phyloP scores from a whole-genome alignment of 2,888 invertebrate genomes.

The Chouioia cunea region DNA sequence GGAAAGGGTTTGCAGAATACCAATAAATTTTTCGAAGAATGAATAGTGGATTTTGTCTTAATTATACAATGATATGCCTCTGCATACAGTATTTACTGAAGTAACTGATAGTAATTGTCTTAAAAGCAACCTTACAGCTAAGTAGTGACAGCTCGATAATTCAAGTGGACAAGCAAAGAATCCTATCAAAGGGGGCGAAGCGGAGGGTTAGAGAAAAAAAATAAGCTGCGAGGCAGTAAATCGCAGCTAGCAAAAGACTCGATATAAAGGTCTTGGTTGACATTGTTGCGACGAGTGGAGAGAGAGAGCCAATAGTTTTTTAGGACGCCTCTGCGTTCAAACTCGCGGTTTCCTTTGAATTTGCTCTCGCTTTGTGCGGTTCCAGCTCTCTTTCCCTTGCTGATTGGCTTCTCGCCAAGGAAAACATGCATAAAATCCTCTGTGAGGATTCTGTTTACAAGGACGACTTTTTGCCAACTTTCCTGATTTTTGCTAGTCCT shows the following conservation, averaged over 20 bases:
- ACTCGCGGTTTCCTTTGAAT: slow-evolving; percentile 42
- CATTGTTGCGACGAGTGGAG: slow-evolving; percentile 51
- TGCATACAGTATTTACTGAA: too few relatives aligned
- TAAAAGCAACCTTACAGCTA: too few relatives aligned
- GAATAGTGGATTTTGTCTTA: too few relatives aligned
- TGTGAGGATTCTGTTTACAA: neutral
- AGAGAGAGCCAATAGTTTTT: slow-evolving; percentile 45
- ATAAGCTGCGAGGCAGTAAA: slow-evolving; percentile 5
- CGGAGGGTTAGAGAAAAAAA: neutral
- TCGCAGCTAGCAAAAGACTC: slow-evolving; percentile 30
- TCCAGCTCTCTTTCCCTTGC: slow-evolving; percentile 8
- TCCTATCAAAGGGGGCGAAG: too few relatives aligned
- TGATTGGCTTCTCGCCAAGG: slow-evolving; percentile 41
- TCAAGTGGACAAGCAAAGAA: too few relatives aligned
- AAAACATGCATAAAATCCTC: slow-evolving; percentile 36
- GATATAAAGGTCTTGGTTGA: slow-evolving; percentile 36
- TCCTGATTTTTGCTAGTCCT: slow-evolving; percentile 5
- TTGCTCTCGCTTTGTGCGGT: slow-evolving; percentile 14
- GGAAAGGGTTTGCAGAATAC: too few relatives aligned
- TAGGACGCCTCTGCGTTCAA: slow-evolving; percentile 25
- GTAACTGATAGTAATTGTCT: too few relatives aligned
- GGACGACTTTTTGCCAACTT: neutral
- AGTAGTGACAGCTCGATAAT: too few relatives aligned
- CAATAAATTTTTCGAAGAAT: too few relatives aligned
- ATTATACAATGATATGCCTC: too few relatives aligned